A percentile compares a stretch with the other conserved stretches of the same genome.
These are phyloP conservation scores for Erinaceus europaeus DNA, from an alignment of 2,113 vertebrate species.

Conservation along the genomic window DNA sequence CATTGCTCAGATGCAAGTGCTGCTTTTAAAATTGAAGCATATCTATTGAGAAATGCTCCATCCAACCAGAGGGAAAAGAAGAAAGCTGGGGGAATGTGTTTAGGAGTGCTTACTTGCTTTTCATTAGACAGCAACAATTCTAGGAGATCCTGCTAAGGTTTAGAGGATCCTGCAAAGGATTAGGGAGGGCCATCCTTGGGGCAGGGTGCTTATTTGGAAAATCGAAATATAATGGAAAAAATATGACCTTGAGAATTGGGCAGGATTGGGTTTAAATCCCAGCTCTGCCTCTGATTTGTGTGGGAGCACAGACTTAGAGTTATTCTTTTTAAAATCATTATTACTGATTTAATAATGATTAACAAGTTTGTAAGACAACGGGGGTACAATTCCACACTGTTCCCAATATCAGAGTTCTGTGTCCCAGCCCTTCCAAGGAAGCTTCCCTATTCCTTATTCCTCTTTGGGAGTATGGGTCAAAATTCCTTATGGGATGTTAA, in stretches of 20 bases:
- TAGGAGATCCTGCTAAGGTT: not conserved
- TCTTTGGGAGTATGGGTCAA: too few relatives aligned
- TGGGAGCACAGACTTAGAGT: not conserved
- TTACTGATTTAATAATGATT: too few relatives aligned
- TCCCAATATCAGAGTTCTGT: too few relatives aligned
- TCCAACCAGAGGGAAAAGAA: not conserved
- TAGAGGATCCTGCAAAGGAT: not conserved
- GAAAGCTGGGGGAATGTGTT: not conserved
- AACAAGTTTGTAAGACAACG: too few relatives aligned
- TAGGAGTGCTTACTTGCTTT: not conserved
- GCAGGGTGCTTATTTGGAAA: conserved; percentile 10
- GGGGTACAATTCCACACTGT: too few relatives aligned
- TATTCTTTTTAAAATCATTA: too few relatives aligned
- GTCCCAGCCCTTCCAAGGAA: too few relatives aligned
- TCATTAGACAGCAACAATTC: conserved; percentile 11
- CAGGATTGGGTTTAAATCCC: conserved; percentile 26
- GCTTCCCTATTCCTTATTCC: too few relatives aligned
- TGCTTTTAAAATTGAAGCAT: not conserved
- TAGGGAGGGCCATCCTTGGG: not conserved
- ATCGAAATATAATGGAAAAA: conserved; percentile 5
- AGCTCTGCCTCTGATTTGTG: not conserved
- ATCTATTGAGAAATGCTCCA: not conserved
- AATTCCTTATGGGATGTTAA: too few relatives aligned
- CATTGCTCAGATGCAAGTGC: not conserved
- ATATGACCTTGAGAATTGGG: not conserved